Conservation (phyloP, 2,888 invertebrate genomes). For the Sminthurinus aureus region DNA sequence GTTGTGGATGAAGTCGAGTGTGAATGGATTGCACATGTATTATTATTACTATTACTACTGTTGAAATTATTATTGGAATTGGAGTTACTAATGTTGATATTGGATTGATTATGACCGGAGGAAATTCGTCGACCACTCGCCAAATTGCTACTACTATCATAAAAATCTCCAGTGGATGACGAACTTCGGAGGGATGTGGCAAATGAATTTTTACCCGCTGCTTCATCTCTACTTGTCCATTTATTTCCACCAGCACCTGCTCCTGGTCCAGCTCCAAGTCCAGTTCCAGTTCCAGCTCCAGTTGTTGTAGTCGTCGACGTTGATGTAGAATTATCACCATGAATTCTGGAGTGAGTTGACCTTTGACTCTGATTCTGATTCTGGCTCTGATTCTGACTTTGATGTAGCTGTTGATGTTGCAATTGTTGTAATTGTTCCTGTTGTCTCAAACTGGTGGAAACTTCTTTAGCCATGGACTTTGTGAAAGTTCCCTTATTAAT, state of each 20-base stretch:
- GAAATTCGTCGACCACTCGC: conserved; percentile 18
- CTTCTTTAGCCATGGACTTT: too few relatives aligned
- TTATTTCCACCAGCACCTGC: neutral
- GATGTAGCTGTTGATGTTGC: conserved; percentile 12
- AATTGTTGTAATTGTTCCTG: neutral
- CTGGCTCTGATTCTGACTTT: too few relatives aligned
- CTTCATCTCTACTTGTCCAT: conserved; percentile 53
- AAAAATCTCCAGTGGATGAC: neutral
- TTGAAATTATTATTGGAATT: neutral
- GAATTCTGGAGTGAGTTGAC: conserved; percentile 41
- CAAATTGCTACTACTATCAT: neutral
- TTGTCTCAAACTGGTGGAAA: neutral
- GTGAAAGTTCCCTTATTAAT: too few relatives aligned
- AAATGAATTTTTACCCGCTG: conserved; percentile 50
- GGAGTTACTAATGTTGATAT: conserved; percentile 19
- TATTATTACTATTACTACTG: neutral
- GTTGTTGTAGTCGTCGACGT: neutral
- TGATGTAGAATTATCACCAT: conserved; percentile 18
- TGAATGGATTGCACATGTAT: conserved; percentile 20
- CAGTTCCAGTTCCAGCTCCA: conserved; percentile 29
- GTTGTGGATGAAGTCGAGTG: neutral
- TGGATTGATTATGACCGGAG: conserved; percentile 21
- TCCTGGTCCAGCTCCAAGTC: too few relatives aligned
- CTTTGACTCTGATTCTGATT: too few relatives aligned
- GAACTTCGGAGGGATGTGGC: conserved; percentile 48